Percentiles rank a stretch among this genome's conserved stretches.
Evolutionary conservation across 2,888 invertebrate species (phyloP).

Genomic region (Melanchra persicariae): DNA sequence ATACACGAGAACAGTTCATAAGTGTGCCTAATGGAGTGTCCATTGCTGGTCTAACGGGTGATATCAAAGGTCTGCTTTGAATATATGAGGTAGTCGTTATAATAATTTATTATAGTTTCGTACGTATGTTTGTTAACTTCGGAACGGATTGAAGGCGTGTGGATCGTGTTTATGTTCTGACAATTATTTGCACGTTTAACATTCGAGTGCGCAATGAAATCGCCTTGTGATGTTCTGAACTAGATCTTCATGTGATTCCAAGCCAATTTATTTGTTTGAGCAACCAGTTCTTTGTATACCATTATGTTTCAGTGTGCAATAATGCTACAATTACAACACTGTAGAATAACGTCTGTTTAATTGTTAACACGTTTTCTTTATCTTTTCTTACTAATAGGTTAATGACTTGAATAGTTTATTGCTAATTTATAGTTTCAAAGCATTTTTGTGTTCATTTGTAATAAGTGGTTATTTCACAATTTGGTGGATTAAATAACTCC

Average conservation of each 20-base stretch:
- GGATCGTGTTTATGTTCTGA: constrained; percentile 44
- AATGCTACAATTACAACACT: neutral
- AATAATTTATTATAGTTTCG: constrained; percentile 44
- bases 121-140: constrained; percentile 39
- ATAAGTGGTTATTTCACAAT: neutral
- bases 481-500: neutral
- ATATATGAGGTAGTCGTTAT: constrained; percentile 48
- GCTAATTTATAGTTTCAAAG: neutral
- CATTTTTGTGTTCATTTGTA: neutral
- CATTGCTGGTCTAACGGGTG: constrained; percentile 37
- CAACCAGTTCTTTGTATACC: constrained; percentile 2
- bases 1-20: constrained; percentile 63
- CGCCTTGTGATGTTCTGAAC: constrained; percentile 32
- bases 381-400: neutral
- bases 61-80: constrained; percentile 47
- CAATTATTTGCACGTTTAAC: constrained; percentile 53
- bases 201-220: constrained; percentile 20
- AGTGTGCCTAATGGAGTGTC: constrained; percentile 61
- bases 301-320: constrained; percentile 15
- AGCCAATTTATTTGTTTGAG: constrained; percentile 41
- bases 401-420: neutral
- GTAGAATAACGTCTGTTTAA: neutral
- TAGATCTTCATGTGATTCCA: constrained; percentile 27
- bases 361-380: neutral
- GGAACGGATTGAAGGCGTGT: constrained; percentile 33